These are phyloP conservation scores for Branchinecta sandiegonensis DNA, from an alignment of 2,888 invertebrate genomes.

Conservation along the genomic window DNA sequence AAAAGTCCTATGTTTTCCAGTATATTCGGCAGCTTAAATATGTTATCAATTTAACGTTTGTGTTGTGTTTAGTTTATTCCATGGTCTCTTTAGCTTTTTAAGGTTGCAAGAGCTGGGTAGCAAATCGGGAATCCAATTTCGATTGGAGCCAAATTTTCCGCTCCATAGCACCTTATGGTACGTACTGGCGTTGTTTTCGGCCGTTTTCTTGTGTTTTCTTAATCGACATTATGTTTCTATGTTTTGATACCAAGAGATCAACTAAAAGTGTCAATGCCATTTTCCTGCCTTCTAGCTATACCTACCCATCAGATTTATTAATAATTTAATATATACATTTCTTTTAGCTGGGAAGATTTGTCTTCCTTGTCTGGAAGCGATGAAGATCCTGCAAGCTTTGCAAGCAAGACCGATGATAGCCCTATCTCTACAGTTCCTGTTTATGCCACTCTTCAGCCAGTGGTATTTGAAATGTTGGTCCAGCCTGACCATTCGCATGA, in stretches of 20 bases:
- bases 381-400: neutral
- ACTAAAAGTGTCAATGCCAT: conserved; percentile 13
- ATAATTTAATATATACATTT: conserved; percentile 9
- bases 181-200: conserved; percentile 10
- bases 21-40: conserved; percentile 14
- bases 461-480: conserved; percentile 5
- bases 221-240: conserved; percentile 8
- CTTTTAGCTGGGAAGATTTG: neutral
- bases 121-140: neutral
- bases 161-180: neutral
- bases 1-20: neutral
- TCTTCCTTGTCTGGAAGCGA: neutral
- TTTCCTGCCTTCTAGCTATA: neutral
- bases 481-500: conserved; percentile 3
- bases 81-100: neutral
- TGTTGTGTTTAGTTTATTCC: neutral
- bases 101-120: neutral
- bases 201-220: conserved; percentile 12
- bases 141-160: neutral
- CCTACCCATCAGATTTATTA: neutral
- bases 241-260: conserved; percentile 12
- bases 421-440: conserved; percentile 6
- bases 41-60: neutral
- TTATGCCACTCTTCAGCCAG: conserved; percentile 15
- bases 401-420: neutral